Base-by-base conservation (phyloP, 2,888 invertebrate genomes). In the Metopia argyrocephala region DNA sequence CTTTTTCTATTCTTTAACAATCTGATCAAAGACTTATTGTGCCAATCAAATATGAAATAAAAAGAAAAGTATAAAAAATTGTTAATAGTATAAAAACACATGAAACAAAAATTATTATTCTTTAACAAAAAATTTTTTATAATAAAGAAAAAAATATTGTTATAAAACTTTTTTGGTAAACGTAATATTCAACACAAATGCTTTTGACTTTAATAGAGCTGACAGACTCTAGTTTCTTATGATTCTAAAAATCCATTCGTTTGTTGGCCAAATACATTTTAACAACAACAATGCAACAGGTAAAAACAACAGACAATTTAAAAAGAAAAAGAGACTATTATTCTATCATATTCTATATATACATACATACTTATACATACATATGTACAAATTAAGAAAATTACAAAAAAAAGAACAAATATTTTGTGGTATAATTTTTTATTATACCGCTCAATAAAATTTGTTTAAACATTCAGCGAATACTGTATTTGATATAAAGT, bases 121-220 rank as follows among this genome's bases (percentile, higher is more conserved):
- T n/a, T n/a, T n/a, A n/a, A n/a, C n/a, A n/a, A n/a, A n/a, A 9
- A 38, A 15, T 38, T 38, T 38, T 38, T 38, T 12, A 38, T 6
- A 6, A 12, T 12, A 38, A 38, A 38, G 21, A 20, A 31, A 25
- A 20, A 48, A 68, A 18, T n/a, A n/a, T 27, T 62, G 28, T 23
- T 28, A 59, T 65, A 61, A 73, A 48, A 61, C 3, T 50, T 54
- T 70, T 76, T 70, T 70, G 70, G 27, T 52, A 15, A 71, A 59
- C 52, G 31, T 70, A 65, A 65, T 54, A 61, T 71, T 71, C 46
- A 61, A 46, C 52, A 66, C 59, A 78, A 69, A 71, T 52, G 48
- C 21, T 59, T 61, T 75, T 20, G 48, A 2, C n/a, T 48, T 31
- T 31, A 45, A 20, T 50, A 56, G 7, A 68, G 18, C 18, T 68